A percentile compares a stretch with the other conserved stretches of the same genome.
These are phyloP conservation scores for Sarcophaga variegata DNA, from an alignment of 2,888 invertebrate species.

Conservation along the genomic window DNA sequence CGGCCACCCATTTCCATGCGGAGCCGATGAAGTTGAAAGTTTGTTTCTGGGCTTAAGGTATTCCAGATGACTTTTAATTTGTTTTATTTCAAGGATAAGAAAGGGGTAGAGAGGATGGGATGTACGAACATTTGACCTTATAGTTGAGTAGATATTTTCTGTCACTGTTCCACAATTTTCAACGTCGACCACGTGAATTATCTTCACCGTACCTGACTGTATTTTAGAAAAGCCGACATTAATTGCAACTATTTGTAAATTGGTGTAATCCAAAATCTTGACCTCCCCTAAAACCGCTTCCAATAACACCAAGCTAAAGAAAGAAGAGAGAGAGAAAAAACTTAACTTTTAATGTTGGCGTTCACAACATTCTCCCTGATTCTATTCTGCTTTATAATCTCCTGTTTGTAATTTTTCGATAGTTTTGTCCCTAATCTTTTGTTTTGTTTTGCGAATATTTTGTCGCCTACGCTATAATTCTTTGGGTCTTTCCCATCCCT, in stretches of 20 bases:
- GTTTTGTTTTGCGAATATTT: background rate
- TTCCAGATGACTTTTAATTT: background rate
- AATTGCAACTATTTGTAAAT: background rate
- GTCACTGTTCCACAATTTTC: conserved; percentile 19
- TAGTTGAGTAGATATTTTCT: background rate
- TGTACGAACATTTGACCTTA: background rate
- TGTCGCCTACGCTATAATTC: background rate
- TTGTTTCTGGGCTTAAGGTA: too few relatives aligned
- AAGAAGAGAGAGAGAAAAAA: background rate
- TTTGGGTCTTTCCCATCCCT: background rate
- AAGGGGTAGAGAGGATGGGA: too few relatives aligned
- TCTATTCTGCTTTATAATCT: background rate
- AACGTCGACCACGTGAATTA: conserved; percentile 57
- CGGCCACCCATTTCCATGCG: too few relatives aligned
- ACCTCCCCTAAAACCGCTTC: background rate
- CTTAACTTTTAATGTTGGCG: too few relatives aligned
- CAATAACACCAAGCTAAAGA: background rate
- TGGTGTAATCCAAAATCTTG: background rate
- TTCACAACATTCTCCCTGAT: background rate
- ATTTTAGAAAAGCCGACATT: conserved; percentile 13
- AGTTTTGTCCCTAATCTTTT: background rate
- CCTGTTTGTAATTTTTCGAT: background rate
- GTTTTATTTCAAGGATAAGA: background rate
- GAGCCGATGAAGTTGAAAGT: too few relatives aligned
- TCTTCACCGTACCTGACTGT: conserved; percentile 50